Base-by-base conservation (phyloP, 2,888 invertebrate species). In the Polyploca ridens region DNA sequence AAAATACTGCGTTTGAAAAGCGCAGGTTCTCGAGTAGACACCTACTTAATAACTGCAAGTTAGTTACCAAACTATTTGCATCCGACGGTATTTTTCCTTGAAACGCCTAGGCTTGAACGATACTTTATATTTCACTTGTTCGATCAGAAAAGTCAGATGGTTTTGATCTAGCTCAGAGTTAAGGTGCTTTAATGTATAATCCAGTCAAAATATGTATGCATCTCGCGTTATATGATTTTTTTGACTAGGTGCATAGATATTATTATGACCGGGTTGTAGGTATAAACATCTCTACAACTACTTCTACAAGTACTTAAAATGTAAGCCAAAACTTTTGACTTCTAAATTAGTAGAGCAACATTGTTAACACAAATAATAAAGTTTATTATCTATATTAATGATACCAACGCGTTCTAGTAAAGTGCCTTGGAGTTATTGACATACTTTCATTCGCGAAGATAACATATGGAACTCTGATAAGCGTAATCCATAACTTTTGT, bases 1-100 rank as follows among this genome's bases (percentile, higher is more conserved):
- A 68, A 71, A 68, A 63, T 72, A 70, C 66, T 67, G 72, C 68
- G 71, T 70, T 79, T 79, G 75, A 81, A 85, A 87, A 85, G 83
- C 82, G 78, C 83, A 83, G 76, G 76, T 78, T 82, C 77, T 82
- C 71, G 72, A 79, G 75, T 83, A 79, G 81, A 81, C 78, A 80
- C 82, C 82, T 87, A 3, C 33, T 33, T 33, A 86, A 87, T 87
- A 88, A 85, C 85, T 73, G 78, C 85, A 79, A 87, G 85, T 85
- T 88, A 81, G 85, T 86, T 85, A 84, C 83, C 81, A 82, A 87
- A 89, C 83, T 83, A 89, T 90, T 88, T 89, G 86, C 90, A 87
- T 88, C 84, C 70, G 82, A 77, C 78, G 79, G 84, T 87, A 84
- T 89, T 89, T 90, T 91, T 90, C 89, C 89, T 87, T 83, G 86